These are phyloP conservation scores for Entelurus aequoreus DNA, from an alignment of 2,113 vertebrate genomes.

Conservation along the genomic window DNA sequence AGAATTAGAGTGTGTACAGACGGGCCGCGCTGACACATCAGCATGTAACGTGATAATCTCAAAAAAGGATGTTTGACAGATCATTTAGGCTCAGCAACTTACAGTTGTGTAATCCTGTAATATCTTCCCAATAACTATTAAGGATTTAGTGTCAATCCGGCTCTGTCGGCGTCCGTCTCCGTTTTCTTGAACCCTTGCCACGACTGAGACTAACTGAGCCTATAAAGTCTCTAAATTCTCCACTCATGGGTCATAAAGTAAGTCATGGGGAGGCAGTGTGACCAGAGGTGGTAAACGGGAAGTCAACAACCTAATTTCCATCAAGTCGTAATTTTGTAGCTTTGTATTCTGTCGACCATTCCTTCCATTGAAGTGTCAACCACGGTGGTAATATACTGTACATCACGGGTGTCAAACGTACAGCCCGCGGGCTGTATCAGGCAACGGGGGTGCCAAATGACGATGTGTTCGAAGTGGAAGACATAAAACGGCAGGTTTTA, in stretches of 20 bases:
- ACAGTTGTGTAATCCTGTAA: slow-evolving; percentile 60
- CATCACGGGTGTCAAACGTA: no score
- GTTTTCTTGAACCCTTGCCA: slow-evolving; percentile 37
- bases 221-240: slow-evolving; percentile 55
- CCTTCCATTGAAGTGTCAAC: no score
- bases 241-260: slow-evolving; percentile 43
- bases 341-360: no score
- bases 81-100: slow-evolving; percentile 40
- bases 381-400: no score
- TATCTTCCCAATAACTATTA: slow-evolving; percentile 67
- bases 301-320: no score
- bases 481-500: no score
- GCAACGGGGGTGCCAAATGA: no score
- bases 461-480: no score
- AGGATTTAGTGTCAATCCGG: slow-evolving; percentile 58
- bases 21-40: slow-evolving; percentile 39
- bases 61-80: slow-evolving; percentile 50
- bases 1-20: slow-evolving; percentile 43
- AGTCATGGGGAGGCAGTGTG: slow-evolving; percentile 28
- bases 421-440: no score
- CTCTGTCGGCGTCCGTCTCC: slow-evolving; percentile 40
- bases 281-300: slow-evolving; percentile 19
- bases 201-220: slow-evolving; percentile 44
- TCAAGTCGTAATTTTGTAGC: no score
- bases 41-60: slow-evolving; percentile 55